Percentiles rank a stretch among this genome's conserved stretches.
Evolutionary conservation across 2,113 vertebrate genomes (phyloP).

Genomic region (Indicator indicator): DNA sequence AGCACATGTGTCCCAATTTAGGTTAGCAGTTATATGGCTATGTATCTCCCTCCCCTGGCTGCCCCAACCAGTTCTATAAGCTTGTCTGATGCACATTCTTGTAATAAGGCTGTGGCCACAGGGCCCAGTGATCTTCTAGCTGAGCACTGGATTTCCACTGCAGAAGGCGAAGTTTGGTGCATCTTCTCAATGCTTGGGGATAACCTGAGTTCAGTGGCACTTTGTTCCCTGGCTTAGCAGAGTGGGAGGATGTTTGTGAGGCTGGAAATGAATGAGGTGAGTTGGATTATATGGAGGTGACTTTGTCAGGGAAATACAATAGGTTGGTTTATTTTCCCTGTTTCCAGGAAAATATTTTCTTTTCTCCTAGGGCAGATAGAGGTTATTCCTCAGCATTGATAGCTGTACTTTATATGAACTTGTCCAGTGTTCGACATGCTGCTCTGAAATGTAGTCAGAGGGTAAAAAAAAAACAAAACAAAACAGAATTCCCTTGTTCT

Average conservation of each 20-base stretch:
- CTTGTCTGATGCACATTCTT: neutral
- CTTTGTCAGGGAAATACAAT: conserved; percentile 2
- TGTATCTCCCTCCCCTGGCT: neutral
- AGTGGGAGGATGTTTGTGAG: neutral
- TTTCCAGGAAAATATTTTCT: neutral
- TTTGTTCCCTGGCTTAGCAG: neutral
- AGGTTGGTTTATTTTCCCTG: neutral
- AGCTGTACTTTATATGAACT: neutral
- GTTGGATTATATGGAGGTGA: neutral
- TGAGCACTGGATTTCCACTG: neutral
- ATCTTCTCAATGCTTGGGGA: neutral
- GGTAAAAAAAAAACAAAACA: neutral
- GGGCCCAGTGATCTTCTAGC: neutral
- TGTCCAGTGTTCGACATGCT: neutral
- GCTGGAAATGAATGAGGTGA: neutral
- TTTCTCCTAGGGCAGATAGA: neutral
- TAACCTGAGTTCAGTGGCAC: neutral
- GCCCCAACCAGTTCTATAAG: neutral
- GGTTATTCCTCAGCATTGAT: neutral
- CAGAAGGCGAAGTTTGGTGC: neutral
- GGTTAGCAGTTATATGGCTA: neutral
- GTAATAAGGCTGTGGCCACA: neutral
- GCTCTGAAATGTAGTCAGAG: neutral
- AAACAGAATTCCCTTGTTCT: neutral
- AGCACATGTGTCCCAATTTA: neutral